Conservation (phyloP, 2,113 vertebrate species). For the Phainopepla nitens region DNA sequence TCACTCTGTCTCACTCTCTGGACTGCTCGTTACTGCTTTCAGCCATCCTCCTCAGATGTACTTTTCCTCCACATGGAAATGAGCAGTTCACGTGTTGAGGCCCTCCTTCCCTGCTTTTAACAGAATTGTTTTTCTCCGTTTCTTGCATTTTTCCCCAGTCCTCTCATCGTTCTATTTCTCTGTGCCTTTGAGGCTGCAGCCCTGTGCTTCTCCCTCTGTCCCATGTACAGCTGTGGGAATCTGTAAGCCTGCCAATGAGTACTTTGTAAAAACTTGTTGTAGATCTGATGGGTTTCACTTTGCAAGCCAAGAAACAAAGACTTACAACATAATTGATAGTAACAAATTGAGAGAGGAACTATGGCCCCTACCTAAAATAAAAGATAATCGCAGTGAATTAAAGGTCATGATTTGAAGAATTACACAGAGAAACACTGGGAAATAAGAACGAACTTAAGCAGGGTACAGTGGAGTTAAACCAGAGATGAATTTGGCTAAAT, state of each 20-base stretch:
- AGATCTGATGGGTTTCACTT: neutral
- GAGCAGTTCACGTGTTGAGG: neutral
- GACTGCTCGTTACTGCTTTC: neutral
- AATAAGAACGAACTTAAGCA: constrained; percentile 4
- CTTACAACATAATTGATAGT: constrained; percentile 10
- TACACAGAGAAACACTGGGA: neutral
- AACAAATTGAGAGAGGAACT: constrained; percentile 1
- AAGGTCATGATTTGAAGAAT: neutral
- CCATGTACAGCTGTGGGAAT: neutral
- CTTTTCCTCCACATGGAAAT: neutral
- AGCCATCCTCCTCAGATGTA: neutral
- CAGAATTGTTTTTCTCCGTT: neutral
- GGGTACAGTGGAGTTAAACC: constrained; percentile 32
- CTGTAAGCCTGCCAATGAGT: constrained; percentile 5
- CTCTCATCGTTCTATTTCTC: neutral
- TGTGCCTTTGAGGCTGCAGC: neutral
- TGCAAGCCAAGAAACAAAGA: neutral
- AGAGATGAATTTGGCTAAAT: constrained; percentile 34
- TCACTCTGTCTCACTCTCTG: neutral
- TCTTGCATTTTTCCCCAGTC: neutral
- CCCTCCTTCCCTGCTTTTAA: neutral
- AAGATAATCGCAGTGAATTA: neutral
- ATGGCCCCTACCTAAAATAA: constrained; percentile 1
- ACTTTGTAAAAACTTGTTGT: neutral
- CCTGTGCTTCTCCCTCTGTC: neutral